Percentiles rank a stretch among this genome's conserved stretches.
phyloP scores from a whole-genome alignment of 2,113 vertebrate species.

The Gymnobelideus leadbeateri region DNA sequence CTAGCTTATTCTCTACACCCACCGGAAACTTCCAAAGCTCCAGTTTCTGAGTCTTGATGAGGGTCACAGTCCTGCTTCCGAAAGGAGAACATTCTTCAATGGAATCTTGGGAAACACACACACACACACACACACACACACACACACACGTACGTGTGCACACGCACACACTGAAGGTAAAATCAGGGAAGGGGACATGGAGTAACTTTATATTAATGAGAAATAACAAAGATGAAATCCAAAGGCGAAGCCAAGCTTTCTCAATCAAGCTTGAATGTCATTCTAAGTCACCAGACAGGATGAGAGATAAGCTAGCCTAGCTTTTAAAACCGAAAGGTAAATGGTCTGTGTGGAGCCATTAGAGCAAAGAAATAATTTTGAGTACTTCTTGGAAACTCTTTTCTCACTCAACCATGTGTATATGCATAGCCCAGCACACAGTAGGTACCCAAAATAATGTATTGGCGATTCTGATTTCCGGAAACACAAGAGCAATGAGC shows the following conservation, averaged over 20 bases:
- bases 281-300: slow-evolving; percentile 54
- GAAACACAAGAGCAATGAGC: neutral
- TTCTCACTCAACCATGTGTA: neutral
- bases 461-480: neutral
- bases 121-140: slow-evolving; percentile 5
- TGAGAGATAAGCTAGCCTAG: slow-evolving; percentile 55
- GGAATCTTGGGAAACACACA: slow-evolving; percentile 17
- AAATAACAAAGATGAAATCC: slow-evolving; percentile 42
- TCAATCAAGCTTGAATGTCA: slow-evolving; percentile 38
- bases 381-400: slow-evolving; percentile 42
- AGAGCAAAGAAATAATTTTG: slow-evolving; percentile 58
- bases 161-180: neutral
- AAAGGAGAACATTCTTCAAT: slow-evolving; percentile 45
- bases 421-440: neutral
- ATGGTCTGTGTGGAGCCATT: slow-evolving; percentile 65
- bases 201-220: slow-evolving; percentile 31
- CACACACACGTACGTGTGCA: neutral
- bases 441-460: neutral
- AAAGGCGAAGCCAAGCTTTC: slow-evolving; percentile 35
- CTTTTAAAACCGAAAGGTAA: slow-evolving; percentile 76
- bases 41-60: neutral
- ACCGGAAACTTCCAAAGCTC: slow-evolving; percentile 1
- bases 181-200: neutral
- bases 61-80: slow-evolving; percentile 55
- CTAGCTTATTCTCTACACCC: neutral